Conservation (phyloP, 2,888 invertebrate genomes). For the Drosophila mayaguana region DNA sequence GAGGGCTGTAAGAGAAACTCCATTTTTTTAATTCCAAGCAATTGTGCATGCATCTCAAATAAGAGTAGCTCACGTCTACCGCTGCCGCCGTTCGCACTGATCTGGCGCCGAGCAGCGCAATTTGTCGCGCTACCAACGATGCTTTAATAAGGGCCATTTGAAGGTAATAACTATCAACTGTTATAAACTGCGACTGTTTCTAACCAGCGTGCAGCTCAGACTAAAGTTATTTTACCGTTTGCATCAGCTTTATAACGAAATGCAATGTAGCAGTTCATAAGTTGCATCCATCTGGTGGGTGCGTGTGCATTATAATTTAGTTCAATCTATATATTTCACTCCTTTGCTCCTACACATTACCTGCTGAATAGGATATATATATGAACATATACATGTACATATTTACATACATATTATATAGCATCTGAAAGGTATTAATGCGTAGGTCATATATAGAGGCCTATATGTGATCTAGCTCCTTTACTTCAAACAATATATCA, state of each 20-base stretch:
- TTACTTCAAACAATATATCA: too few relatives aligned
- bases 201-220: conserved; percentile 8
- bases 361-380: too few relatives aligned
- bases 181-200: conserved; percentile 19
- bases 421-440: too few relatives aligned
- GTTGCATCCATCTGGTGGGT: too few relatives aligned
- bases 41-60: neutral
- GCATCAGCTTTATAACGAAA: conserved; percentile 21
- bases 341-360: too few relatives aligned
- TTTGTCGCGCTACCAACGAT: conserved; percentile 19
- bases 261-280: too few relatives aligned
- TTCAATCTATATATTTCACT: too few relatives aligned
- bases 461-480: too few relatives aligned
- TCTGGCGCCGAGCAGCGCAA: conserved; percentile 28
- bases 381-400: too few relatives aligned
- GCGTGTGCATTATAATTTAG: too few relatives aligned
- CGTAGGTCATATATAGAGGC: too few relatives aligned
- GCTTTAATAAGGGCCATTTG: conserved; percentile 29
- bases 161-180: neutral
- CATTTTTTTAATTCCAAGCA: neutral
- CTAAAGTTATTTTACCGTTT: conserved; percentile 8
- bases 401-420: too few relatives aligned
- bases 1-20: conserved; percentile 6
- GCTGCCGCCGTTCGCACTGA: conserved; percentile 34
- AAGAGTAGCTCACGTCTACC: conserved; percentile 41